phyloP scores from a whole-genome alignment of 2,888 invertebrate genomes.

The Machimus rusticus region DNA sequence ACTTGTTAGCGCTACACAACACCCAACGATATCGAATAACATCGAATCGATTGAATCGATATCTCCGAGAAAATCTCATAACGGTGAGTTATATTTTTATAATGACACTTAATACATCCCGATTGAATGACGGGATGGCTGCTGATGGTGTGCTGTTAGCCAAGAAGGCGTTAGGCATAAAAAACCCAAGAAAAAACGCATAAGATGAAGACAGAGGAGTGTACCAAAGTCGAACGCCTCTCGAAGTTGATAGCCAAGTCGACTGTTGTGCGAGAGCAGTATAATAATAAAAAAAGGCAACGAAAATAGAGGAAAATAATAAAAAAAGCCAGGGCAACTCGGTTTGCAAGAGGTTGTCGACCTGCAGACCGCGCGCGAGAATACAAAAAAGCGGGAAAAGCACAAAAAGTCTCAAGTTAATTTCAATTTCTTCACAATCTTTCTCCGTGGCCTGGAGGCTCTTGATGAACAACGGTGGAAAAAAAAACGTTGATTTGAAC shows the following conservation, averaged over 20 bases:
- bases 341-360: constrained; percentile 23
- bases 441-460: background rate
- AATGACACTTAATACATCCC: constrained; percentile 16
- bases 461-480: background rate
- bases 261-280: background rate
- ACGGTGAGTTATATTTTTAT: constrained; percentile 31
- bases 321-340: background rate
- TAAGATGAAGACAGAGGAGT: background rate
- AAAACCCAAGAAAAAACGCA: background rate
- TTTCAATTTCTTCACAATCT: constrained; percentile 34
- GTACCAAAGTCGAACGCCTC: background rate
- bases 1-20: background rate
- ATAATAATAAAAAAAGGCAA: background rate
- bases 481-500: background rate
- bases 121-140: constrained; percentile 18
- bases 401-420: background rate
- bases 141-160: background rate
- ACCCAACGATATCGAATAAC: background rate
- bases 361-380: background rate
- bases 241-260: background rate
- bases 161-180: background rate
- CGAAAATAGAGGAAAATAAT: background rate
- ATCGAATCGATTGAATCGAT: background rate
- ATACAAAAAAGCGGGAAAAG: constrained; percentile 4
- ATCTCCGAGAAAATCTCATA: constrained; percentile 12